These are phyloP conservation scores for Bolborhynchus lineola DNA, from an alignment of 2,113 vertebrate genomes.

Conservation along the genomic window DNA sequence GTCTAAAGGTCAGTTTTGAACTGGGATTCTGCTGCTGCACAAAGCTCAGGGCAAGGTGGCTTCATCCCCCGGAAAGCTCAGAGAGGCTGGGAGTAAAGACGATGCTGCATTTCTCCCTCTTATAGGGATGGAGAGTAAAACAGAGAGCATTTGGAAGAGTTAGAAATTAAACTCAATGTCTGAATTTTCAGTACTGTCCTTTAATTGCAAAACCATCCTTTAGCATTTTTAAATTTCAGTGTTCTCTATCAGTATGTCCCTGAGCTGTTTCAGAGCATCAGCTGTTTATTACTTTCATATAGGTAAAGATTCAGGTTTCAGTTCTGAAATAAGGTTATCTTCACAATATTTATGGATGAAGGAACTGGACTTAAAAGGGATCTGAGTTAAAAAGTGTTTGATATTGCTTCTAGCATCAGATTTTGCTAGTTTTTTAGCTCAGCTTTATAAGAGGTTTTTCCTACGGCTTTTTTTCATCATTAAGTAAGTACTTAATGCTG, in stretches of 20 bases:
- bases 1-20: neutral
- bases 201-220: neutral
- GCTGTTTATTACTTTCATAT: neutral
- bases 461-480: neutral
- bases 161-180: neutral
- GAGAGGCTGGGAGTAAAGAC: neutral
- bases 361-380: neutral
- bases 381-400: neutral
- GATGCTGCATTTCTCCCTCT: neutral
- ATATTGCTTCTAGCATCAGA: neutral
- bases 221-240: neutral
- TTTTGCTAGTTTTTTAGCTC: neutral
- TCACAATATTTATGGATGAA: neutral
- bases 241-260: neutral
- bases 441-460: neutral
- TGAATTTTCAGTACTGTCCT: neutral
- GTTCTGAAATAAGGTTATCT: neutral
- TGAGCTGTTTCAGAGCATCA: neutral
- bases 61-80: neutral
- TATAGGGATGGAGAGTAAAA: neutral
- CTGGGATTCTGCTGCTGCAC: neutral
- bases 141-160: neutral
- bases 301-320: neutral
- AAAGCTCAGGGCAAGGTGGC: neutral
- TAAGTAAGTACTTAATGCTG: neutral